These are phyloP conservation scores for Candoia aspera DNA, from an alignment of 2,113 vertebrate genomes.

Conservation along the genomic window DNA sequence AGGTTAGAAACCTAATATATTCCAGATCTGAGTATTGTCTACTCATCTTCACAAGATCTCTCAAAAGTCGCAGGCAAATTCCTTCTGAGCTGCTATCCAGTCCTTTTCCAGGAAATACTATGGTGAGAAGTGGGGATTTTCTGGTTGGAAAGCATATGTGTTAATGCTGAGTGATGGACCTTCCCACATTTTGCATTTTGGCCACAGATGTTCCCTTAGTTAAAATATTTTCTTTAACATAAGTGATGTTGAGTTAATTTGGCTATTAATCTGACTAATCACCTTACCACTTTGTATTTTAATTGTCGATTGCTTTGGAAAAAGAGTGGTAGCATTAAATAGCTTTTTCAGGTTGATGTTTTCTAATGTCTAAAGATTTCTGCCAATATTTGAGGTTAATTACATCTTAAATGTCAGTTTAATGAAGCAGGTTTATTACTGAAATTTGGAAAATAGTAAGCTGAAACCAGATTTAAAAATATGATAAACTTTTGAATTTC, in stretches of 20 bases:
- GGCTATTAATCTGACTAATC: slow-evolving; percentile 47
- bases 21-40: neutral
- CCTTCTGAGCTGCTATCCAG: neutral
- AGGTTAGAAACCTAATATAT: neutral
- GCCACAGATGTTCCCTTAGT: slow-evolving; percentile 27
- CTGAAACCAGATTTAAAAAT: slow-evolving; percentile 50
- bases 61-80: neutral
- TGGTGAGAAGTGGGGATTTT: neutral
- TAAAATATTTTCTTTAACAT: slow-evolving; percentile 58
- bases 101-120: neutral
- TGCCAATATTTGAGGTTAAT: slow-evolving; percentile 64
- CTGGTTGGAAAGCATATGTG: neutral
- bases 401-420: slow-evolving; percentile 68
- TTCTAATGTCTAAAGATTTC: slow-evolving; percentile 59
- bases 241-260: slow-evolving; percentile 40
- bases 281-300: slow-evolving; percentile 21
- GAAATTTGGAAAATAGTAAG: slow-evolving; percentile 36
- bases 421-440: slow-evolving; percentile 53
- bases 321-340: slow-evolving; percentile 8
- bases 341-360: slow-evolving; percentile 56
- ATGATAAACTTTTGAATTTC: slow-evolving; percentile 40
- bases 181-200: slow-evolving; percentile 36
- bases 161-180: neutral
- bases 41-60: neutral
- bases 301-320: slow-evolving; percentile 8